Percentiles rank a stretch among this genome's conserved stretches.
phyloP scores from a whole-genome alignment of 2,113 vertebrate genomes.

The Jacana jacana region DNA sequence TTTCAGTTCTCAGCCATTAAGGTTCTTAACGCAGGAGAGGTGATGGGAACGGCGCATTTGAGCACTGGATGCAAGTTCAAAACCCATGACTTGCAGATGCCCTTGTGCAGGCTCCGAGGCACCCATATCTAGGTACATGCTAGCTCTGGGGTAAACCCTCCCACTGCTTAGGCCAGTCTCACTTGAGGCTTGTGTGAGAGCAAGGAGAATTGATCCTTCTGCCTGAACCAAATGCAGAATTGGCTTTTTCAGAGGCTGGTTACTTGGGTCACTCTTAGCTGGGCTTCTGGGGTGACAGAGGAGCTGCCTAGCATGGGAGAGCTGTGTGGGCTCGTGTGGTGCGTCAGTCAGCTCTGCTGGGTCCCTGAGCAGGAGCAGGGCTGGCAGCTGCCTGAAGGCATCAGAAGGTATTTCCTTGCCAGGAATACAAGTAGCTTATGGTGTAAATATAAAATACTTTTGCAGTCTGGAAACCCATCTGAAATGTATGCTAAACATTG shows the following conservation, averaged over 20 bases:
- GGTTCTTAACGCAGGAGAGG: neutral
- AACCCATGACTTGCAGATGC: neutral
- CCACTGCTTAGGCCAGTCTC: neutral
- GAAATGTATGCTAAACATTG: neutral
- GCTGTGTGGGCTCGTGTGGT: neutral
- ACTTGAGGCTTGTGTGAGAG: neutral
- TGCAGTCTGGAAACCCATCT: neutral
- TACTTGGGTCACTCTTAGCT: neutral
- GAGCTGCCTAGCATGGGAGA: neutral
- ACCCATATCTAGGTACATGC: neutral
- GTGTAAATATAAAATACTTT: neutral
- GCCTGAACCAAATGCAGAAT: neutral
- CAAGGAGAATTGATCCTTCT: neutral
- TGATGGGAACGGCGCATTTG: rapidly evolving
- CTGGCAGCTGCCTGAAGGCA: neutral
- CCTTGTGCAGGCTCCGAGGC: neutral
- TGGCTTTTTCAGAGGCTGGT: neutral
- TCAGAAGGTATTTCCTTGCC: neutral
- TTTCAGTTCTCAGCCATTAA: neutral
- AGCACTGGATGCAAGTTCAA: neutral
- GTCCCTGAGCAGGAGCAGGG: neutral
- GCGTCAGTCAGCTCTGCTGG: neutral
- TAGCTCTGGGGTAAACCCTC: neutral
- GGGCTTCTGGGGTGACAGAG: neutral
- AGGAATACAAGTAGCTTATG: neutral